Percentiles rank a stretch among this genome's conserved stretches.
phyloP scores from a whole-genome alignment of 2,797 vertebrate species.

The Sardinella longiceps region DNA sequence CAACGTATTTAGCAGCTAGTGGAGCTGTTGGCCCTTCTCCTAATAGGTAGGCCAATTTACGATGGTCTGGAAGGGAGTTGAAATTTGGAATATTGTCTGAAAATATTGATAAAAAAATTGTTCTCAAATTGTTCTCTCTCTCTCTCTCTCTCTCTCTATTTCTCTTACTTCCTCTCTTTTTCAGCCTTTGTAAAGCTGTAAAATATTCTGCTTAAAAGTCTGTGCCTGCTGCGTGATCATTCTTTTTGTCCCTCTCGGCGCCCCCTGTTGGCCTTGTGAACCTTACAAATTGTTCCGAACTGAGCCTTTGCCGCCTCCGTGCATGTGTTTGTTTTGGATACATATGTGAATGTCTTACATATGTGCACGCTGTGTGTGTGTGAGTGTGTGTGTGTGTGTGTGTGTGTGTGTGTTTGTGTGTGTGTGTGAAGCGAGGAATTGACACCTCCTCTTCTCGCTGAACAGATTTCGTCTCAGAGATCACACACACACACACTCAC shows the following conservation, averaged over 20 bases:
- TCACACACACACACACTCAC: no score
- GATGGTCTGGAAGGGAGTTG: no score
- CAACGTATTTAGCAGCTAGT: no score
- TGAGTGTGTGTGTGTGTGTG: background rate
- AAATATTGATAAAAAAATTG: no score
- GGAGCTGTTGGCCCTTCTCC: no score
- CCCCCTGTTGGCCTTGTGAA: background rate
- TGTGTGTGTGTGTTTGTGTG: background rate
- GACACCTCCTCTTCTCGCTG: no score
- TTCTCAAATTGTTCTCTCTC: no score
- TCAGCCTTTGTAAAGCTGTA: background rate
- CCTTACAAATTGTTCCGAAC: background rate
- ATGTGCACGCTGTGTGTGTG: background rate
- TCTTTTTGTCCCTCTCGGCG: background rate
- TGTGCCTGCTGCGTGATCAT: background rate
- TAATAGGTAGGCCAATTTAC: no score
- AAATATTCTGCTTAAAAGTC: background rate
- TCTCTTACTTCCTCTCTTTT: constrained; percentile 22
- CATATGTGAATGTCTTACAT: background rate
- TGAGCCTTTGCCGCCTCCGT: background rate
- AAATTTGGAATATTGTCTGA: no score
- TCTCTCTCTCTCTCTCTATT: constrained; percentile 11
- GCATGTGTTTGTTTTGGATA: background rate
- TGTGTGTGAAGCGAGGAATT: no score
- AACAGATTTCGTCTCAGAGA: background rate